Evolutionary conservation across 2,113 vertebrate species (phyloP), one percentile per base, ranked within the genome.

Genomic region (Rhipidura dahli): DNA sequence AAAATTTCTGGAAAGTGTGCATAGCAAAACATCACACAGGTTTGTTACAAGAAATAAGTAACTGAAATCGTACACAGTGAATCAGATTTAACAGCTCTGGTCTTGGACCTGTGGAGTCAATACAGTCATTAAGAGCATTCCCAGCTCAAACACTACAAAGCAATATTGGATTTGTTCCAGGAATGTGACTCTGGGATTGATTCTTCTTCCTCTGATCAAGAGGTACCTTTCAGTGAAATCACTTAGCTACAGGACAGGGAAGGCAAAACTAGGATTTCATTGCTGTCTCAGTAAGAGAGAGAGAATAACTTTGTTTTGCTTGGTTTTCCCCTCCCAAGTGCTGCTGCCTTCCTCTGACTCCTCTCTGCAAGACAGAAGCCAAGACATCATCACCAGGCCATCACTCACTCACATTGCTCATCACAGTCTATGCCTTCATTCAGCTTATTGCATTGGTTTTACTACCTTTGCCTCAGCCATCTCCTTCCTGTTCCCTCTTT

Each of bases 131-230:
- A 70, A 37, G 39, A 82, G 24, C 27, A 44, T 30, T 71, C 33
- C 30, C 44, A 59, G 27, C 33, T 59, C 39, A 42, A 87, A 49
- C 15, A 66, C 7, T 23, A 77, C 15, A 70, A 57, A 81, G 60
- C 51, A 87, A 76, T 11, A 23, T 3, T 56, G 17, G 35, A 76
- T 28, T 54, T 79, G 12, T 87, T 79, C 39, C 51, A 93, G 18
- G 12, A 87, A 91, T 3, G 15, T 24, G 39, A 84, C 21, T 0
- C 0, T 2, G 4, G 35, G 35, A 71, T 84, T 31, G 21, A 9
- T 47, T 51, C 40, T 63, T 66, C 26, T 39, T 87, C 20, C n/a
- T 64, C 33, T 66, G 42, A 42, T 73, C 54, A 73, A 73, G 72
- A 69, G 1, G 12, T 9, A 35, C 28, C 26, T 64, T 89, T 68